Conservation (phyloP, 2,113 vertebrate species). For the Sceloporus tristichus region DNA sequence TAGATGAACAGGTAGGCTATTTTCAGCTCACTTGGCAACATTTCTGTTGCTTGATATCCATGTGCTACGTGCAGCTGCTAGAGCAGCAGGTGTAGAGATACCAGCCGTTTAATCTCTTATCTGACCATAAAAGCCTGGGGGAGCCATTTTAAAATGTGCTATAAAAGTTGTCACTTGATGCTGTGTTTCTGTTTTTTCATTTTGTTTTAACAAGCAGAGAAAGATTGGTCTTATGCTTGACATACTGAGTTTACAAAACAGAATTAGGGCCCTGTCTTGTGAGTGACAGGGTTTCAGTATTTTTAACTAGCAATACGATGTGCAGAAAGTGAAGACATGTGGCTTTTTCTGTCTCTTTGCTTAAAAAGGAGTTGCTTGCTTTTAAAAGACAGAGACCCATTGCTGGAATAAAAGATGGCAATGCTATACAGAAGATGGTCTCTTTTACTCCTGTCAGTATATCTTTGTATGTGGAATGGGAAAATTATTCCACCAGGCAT, state of each 20-base stretch:
- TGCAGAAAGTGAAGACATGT: background rate
- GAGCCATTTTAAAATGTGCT: conserved; percentile 20
- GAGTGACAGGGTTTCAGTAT: background rate
- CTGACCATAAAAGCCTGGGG: conserved; percentile 11
- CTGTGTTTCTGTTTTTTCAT: conserved; percentile 17
- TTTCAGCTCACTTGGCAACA: background rate
- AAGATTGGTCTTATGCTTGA: background rate
- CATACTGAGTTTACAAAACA: conserved; percentile 32
- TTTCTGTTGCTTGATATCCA: background rate
- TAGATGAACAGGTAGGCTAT: background rate
- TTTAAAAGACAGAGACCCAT: background rate
- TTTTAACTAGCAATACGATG: background rate
- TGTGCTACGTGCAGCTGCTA: background rate
- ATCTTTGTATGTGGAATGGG: background rate
- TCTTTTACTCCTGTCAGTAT: background rate
- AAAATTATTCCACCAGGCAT: background rate
- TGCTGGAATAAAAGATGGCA: background rate
- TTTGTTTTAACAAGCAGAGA: conserved; percentile 40
- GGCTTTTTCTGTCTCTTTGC: background rate
- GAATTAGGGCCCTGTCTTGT: background rate
- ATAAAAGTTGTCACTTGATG: background rate
- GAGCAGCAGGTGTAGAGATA: conserved; percentile 16
- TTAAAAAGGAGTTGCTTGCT: too few relatives aligned
- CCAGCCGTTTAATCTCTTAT: background rate
- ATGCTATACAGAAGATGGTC: background rate